Conservation (phyloP, 1,140 invertebrate species). For the Aphelenchoides fujianensis region DNA sequence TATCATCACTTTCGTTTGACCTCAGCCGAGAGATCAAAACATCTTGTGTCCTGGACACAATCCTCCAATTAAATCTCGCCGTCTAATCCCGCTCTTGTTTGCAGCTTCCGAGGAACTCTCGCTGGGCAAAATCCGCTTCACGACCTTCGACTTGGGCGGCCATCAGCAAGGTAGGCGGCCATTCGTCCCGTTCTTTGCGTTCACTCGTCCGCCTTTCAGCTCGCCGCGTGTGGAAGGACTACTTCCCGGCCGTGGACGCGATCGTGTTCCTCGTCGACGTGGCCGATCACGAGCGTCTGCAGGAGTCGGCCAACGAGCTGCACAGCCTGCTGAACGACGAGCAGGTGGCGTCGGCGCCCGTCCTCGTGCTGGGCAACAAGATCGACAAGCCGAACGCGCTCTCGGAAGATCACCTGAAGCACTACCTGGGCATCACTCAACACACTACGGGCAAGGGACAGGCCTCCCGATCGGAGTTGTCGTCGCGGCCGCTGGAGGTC, state of each 20-base stretch:
- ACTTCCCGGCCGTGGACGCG: constrained; percentile 97
- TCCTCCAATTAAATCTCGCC: not conserved
- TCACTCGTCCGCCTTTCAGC: constrained; percentile 67
- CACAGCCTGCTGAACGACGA: constrained; percentile 84
- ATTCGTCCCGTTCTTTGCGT: not conserved
- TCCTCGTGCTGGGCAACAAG: constrained; percentile 97
- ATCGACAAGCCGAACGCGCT: constrained; percentile 93
- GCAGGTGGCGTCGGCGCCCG: constrained; percentile 76
- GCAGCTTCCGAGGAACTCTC: constrained; percentile 89
- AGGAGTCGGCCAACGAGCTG: constrained; percentile 77
- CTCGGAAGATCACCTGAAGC: constrained; percentile 91
- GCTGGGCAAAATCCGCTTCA: constrained; percentile 98
- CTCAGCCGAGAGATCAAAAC: not conserved
- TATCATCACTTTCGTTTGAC: too few relatives aligned
- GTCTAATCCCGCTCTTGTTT: not conserved
- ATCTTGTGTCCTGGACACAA: not conserved
- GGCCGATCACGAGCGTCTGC: constrained; percentile 80
- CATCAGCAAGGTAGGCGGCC: constrained; percentile 85
- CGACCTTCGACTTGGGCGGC: constrained; percentile 98
- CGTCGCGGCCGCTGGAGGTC: constrained; percentile 81
- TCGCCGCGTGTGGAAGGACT: constrained; percentile 96
- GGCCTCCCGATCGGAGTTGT: constrained; percentile 53
- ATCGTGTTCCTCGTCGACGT: constrained; percentile 98
- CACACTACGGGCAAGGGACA: constrained; percentile 46
- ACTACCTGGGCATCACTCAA: constrained; percentile 82